Percentiles rank a stretch among this genome's conserved stretches.
phyloP scores from a whole-genome alignment of 2,113 vertebrate genomes.

The Bos indicus region DNA sequence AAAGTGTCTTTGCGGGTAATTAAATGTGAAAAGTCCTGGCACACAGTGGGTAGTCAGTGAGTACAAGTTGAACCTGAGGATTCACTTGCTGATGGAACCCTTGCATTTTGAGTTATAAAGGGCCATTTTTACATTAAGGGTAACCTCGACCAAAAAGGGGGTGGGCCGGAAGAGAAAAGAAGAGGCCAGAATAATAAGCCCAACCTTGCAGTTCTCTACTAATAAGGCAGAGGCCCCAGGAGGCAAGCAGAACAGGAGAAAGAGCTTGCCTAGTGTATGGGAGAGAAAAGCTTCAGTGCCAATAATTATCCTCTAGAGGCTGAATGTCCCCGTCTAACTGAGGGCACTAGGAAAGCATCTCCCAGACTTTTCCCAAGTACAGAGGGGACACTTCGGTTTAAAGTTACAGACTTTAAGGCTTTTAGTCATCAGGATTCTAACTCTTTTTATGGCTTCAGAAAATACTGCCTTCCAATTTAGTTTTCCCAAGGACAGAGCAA shows the following conservation, averaged over 20 bases:
- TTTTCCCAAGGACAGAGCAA: neutral
- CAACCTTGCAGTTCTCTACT: neutral
- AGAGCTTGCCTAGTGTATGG: neutral
- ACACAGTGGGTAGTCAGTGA: neutral
- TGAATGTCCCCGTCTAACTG: neutral
- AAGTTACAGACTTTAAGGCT: neutral
- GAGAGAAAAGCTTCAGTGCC: constrained; percentile 10
- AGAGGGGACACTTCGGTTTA: neutral
- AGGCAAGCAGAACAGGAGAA: neutral
- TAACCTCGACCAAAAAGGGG: neutral
- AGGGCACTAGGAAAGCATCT: neutral
- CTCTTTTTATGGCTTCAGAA: neutral
- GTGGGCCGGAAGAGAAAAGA: neutral
- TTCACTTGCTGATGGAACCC: neutral
- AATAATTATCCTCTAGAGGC: neutral
- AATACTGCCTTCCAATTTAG: neutral
- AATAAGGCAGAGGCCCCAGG: constrained; percentile 18
- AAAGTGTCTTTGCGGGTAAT: neutral
- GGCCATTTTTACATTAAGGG: neutral
- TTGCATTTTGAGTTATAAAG: neutral
- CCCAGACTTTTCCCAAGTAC: neutral
- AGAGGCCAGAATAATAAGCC: neutral
- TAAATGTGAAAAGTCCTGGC: neutral
- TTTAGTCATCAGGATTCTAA: neutral
- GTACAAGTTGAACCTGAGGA: neutral